A percentile compares a stretch with the other conserved stretches of the same genome.
These are phyloP conservation scores for Aspidoscelis tigris DNA, from an alignment of 2,113 vertebrate species.

Conservation along the genomic window DNA sequence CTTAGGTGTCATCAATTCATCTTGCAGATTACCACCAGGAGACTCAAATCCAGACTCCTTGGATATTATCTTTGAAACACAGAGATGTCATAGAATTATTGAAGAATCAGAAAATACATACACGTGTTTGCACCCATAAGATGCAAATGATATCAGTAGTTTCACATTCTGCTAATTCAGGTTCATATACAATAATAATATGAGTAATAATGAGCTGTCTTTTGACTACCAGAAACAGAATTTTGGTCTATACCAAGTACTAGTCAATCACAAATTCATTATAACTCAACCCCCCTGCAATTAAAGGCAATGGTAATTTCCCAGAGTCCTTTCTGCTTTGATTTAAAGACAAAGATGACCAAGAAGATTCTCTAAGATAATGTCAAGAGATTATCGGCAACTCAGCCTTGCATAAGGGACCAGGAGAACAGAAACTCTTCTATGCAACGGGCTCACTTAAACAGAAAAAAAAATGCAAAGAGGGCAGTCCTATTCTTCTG, in stretches of 20 bases:
- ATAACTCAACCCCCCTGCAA: background rate
- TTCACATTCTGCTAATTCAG: background rate
- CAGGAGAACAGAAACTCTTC: no score
- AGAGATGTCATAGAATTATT: constrained; percentile 30
- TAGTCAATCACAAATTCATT: background rate
- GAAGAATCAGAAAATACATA: constrained; percentile 17
- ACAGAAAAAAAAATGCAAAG: background rate
- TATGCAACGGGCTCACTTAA: no score
- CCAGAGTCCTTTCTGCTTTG: background rate
- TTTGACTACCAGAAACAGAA: accelerated
- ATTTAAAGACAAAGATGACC: background rate
- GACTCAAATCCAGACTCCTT: constrained; percentile 12
- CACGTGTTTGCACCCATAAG: background rate
- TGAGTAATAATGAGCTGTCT: background rate
- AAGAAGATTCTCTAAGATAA: background rate
- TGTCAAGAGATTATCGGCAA: background rate
- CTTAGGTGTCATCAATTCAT: constrained; percentile 2
- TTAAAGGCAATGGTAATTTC: background rate
- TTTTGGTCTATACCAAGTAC: background rate
- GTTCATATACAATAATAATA: background rate
- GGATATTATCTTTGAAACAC: constrained; percentile 36
- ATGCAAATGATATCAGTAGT: background rate
- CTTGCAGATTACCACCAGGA: background rate
- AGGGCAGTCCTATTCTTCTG: background rate
- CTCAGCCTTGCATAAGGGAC: background rate